phyloP scores from a whole-genome alignment of 2,113 vertebrate species.

The Malaclemys terrapin region DNA sequence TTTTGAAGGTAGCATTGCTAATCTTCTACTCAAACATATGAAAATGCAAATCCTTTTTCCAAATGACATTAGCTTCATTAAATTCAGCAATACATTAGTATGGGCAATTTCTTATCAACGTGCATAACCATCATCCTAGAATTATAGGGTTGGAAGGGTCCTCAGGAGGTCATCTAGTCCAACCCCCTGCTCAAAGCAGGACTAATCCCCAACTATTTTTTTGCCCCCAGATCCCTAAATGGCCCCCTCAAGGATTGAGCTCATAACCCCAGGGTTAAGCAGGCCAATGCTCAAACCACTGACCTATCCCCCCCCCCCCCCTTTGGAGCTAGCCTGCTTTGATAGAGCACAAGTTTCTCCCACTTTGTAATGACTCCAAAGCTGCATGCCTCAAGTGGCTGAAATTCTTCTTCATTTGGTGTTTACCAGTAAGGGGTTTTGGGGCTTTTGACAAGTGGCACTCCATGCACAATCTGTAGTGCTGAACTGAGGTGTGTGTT shows the following conservation, averaged over 20 bases:
- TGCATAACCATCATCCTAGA: neutral
- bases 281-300: too few species aligned
- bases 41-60: constrained; percentile 14
- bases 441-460: neutral
- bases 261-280: too few species aligned
- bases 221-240: too few species aligned
- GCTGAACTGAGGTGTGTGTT: neutral
- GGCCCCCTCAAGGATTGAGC: too few species aligned
- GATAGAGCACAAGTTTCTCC: neutral
- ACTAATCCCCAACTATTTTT: too few species aligned
- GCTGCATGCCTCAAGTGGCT: fast-evolving
- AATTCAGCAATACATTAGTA: neutral
- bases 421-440: fast-evolving
- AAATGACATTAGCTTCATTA: neutral
- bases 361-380: fast-evolving
- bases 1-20: neutral
- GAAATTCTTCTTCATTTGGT: fast-evolving
- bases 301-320: too few species aligned
- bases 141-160: too few species aligned
- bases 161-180: too few species aligned
- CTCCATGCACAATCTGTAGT: neutral
- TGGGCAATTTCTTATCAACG: neutral
- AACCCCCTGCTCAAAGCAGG: too few species aligned
- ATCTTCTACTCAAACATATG: neutral
- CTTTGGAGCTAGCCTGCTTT: neutral